A percentile compares a stretch with the other conserved stretches of the same genome.
These are phyloP conservation scores for Spodoptera frugiperda DNA, from an alignment of 1,140 invertebrate species.

Conservation along the genomic window DNA sequence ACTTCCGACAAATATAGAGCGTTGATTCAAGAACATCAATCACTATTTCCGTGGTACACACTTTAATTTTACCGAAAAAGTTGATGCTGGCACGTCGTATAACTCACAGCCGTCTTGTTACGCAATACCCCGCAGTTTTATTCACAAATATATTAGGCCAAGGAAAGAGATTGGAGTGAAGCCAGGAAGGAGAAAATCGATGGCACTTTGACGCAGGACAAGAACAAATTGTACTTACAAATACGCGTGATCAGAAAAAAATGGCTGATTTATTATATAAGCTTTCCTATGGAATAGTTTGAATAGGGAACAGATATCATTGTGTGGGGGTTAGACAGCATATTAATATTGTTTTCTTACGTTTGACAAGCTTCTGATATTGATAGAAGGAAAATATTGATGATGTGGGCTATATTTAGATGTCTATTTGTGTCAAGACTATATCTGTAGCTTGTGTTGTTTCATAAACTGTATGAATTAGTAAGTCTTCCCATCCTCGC, in stretches of 20 bases:
- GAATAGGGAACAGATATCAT: slow-evolving; percentile 22
- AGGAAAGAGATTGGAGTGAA: slow-evolving; percentile 74
- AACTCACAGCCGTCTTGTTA: slow-evolving; percentile 50
- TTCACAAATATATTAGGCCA: slow-evolving; percentile 80
- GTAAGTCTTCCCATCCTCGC: too few relatives aligned
- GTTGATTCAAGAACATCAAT: slow-evolving; percentile 26
- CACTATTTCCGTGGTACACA: slow-evolving; percentile 18
- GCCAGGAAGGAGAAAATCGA: slow-evolving; percentile 77
- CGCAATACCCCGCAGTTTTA: slow-evolving; percentile 58
- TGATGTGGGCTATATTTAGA: too few relatives aligned
- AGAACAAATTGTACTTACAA: slow-evolving; percentile 53
- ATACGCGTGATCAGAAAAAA: slow-evolving; percentile 48
- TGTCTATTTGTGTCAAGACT: too few relatives aligned
- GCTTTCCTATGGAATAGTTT: slow-evolving; percentile 6
- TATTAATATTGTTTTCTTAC: slow-evolving; percentile 4
- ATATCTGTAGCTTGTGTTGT: too few relatives aligned
- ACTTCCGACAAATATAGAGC: slow-evolving; percentile 9
- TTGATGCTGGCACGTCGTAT: slow-evolving; percentile 7
- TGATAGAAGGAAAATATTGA: background rate
- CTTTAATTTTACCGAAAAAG: slow-evolving; percentile 17
- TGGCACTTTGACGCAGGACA: slow-evolving; percentile 68
- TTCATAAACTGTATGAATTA: too few relatives aligned
- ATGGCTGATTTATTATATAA: slow-evolving; percentile 36
- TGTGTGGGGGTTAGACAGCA: slow-evolving; percentile 1
- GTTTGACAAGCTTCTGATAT: background rate